Evolutionary conservation across 2,797 vertebrate genomes (phyloP), one percentile per base, ranked within the genome.

Genomic region (Remorina albescens): DNA sequence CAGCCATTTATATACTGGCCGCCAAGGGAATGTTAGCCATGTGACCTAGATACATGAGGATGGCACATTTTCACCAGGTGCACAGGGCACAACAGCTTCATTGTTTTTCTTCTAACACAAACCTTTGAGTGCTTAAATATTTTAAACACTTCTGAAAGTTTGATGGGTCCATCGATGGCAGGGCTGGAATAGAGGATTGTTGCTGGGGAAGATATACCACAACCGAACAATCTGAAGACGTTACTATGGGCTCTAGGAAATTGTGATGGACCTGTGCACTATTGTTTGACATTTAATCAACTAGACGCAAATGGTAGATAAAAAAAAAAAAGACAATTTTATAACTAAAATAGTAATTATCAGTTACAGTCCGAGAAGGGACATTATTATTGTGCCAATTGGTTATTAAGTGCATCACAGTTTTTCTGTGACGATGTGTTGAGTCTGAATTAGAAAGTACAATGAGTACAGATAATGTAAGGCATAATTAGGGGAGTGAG

Each of bases 91-190:
- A 74, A 83, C 67, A 57, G 69, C 65, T 78, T 82, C 74, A 75
- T 78, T 86, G 82, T 89, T 88, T 88, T 85, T 78, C 77, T 86
- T 82, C 66, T 42, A 9, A 68, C 71, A 68, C 83, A 89, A 89
- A 91, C 85, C 82, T 89, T 86, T 75, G 65, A 86, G 71, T 44
- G 23, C 75, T 67, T 94, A 72, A 93, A 94, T 94, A 93, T 93
- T 94, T 94, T 61, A 95, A 88, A 83, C 65, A 51, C 80, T 74
- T 50, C 46, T 93, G 73, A 93, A 93, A 89, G 80, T 90, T 92
- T 93, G 87, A 95, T 92, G 85, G 71, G 71, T 82, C 30, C 23
- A 44, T 71, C 66, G 79, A 84, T 49, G 66, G 79, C 76, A 57
- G 74, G 62, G 58, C 67, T 37, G 42, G 50, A 63, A 39, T 67